Base-by-base conservation (phyloP, 2,113 vertebrate genomes). In the Vulpes vulpes region DNA sequence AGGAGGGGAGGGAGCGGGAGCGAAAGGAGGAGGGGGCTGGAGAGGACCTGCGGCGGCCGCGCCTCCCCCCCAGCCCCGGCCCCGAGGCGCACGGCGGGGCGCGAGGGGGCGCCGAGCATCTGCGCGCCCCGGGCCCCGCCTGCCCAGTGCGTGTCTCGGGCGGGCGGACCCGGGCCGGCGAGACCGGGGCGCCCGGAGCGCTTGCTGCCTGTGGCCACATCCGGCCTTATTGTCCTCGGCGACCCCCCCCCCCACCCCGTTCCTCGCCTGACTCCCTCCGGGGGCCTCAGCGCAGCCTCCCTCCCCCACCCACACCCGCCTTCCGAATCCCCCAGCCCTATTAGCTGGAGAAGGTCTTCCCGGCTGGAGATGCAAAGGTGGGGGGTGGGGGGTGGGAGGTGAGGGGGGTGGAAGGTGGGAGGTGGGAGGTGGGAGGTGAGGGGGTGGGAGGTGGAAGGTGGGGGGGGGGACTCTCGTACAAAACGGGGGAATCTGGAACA, bases 71-170 rank as follows among this genome's bases (percentile, higher is more conserved):
- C 94, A 82, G 81, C 73, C 88, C 95, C 27, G 1, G 94, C 67
- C 88, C 95, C 27, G 1, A 64, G 94, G 85, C 73, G 15, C 71
- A 30, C 88, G 7, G 59, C 8, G 22, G 43, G 91, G 95, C 97
- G 92, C 97, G 78, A 98, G 97, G 95, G 97, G 96, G 97, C 96
- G 98, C 97, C 83, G 90, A 84, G 95, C 43, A 12, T 14, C 69
- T 71, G 83, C 20, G 1, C 0, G 76, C 38, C 32, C 38, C 4
- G 1, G 78, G 51, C 32, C 73, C 32, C 27, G 84, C 62, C 59
- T 35, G 92, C 76, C 53, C 2, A 62, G 74, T 9, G 69, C 16
- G 65, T 38, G 88, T 59, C 15, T 8, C 35, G 0, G 7, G 49
- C 35, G 43, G 43, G 19, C 49, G 51, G 65, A 78, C 80, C 43